Evolutionary conservation across 2,113 vertebrate species (phyloP).

Genomic region (Podilymbus podiceps): DNA sequence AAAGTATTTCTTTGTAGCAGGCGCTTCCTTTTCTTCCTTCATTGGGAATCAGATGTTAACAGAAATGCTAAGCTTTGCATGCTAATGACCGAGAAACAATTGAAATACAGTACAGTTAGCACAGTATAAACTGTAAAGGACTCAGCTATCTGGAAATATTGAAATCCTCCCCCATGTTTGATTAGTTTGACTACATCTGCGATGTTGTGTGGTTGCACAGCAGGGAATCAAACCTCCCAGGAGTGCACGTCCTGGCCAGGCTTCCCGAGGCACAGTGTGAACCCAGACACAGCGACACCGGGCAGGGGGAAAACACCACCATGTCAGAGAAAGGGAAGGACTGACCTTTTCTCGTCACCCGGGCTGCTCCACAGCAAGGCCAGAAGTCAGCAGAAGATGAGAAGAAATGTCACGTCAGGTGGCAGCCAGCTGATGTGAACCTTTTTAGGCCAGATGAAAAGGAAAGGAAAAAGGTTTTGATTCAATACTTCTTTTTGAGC

Average conservation of each 20-base stretch:
- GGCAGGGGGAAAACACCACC: rapidly evolving
- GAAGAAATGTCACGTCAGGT: neutral
- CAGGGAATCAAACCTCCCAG: neutral
- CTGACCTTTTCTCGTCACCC: neutral
- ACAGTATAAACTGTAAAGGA: neutral
- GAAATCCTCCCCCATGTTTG: neutral
- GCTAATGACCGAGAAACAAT: neutral
- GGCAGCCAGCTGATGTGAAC: neutral
- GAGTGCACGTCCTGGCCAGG: neutral
- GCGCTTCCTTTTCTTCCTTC: neutral
- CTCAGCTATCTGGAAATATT: neutral
- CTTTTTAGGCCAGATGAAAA: neutral
- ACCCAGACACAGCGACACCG: neutral
- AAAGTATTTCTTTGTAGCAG: neutral
- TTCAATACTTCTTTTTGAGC: neutral
- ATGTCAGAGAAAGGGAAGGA: neutral
- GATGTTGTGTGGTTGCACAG: neutral
- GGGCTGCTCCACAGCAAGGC: neutral
- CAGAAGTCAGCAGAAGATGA: neutral
- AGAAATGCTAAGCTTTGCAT: neutral
- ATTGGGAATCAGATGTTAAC: neutral
- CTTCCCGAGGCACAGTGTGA: neutral
- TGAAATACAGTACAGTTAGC: neutral
- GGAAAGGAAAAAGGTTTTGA: neutral
- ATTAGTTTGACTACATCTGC: neutral